These are phyloP conservation scores for Stenopsyche tienmushanensis DNA, from an alignment of 1,140 invertebrate species.

Conservation along the genomic window DNA sequence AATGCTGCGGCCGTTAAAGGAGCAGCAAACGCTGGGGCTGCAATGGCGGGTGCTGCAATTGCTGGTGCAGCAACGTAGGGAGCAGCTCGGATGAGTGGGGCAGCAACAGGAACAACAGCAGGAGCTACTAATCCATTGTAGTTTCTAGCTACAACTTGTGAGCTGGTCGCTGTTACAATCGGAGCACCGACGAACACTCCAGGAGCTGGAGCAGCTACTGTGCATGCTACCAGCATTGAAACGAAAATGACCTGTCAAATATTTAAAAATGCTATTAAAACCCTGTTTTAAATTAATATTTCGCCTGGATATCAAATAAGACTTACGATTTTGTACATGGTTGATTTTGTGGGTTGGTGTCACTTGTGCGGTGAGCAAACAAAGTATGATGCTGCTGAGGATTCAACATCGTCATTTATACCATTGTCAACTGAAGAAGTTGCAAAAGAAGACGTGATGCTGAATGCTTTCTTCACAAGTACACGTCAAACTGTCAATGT, in stretches of 20 bases:
- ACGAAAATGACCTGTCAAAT: not conserved
- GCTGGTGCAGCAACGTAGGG: constrained; percentile 29
- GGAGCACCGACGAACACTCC: constrained; percentile 45
- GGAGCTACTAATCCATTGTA: too few relatives aligned
- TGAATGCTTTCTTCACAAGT: too few relatives aligned
- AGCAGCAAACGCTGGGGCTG: constrained; percentile 19
- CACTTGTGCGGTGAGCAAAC: not conserved
- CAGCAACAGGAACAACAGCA: constrained; percentile 45
- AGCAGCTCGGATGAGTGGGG: constrained; percentile 43
- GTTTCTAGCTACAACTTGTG: constrained; percentile 52
- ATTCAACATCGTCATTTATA: not conserved
- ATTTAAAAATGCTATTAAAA: too few relatives aligned
- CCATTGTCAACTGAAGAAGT: too few relatives aligned
- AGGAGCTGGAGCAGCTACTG: constrained; percentile 23
- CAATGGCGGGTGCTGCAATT: constrained; percentile 25
- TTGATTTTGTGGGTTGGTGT: not conserved
- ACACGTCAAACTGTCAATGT: too few relatives aligned
- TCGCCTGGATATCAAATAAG: too few relatives aligned
- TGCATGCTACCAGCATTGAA: not conserved
- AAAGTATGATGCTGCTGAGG: not conserved
- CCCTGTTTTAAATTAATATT: too few relatives aligned
- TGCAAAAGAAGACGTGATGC: too few relatives aligned
- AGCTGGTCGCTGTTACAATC: constrained; percentile 50
- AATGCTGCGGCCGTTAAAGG: constrained; percentile 21
- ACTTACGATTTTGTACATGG: not conserved